A percentile compares a stretch with the other conserved stretches of the same genome.
These are phyloP conservation scores for Silurus asotus DNA, from an alignment of 2,113 vertebrate species.

Conservation along the genomic window DNA sequence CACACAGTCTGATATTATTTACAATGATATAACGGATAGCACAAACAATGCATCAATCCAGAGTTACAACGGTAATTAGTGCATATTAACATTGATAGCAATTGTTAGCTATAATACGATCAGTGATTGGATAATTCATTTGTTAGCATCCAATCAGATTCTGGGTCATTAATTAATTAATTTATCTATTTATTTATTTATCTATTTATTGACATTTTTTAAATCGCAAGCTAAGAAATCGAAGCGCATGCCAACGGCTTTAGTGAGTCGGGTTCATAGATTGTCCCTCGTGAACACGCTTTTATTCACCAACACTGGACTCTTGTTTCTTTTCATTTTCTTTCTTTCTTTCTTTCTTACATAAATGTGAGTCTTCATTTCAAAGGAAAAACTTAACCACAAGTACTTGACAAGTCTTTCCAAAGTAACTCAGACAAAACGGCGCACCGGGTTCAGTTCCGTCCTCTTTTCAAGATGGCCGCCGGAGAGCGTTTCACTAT, in stretches of 20 bases:
- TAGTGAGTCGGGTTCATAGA: slow-evolving; percentile 36
- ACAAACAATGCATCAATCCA: slow-evolving; percentile 65
- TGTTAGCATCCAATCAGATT: slow-evolving; percentile 13
- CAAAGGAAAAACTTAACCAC: slow-evolving; percentile 3
- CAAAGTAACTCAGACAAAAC: slow-evolving; percentile 15
- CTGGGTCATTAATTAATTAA: neutral
- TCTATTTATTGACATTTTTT: neutral
- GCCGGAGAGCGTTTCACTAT: neutral
- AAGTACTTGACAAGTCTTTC: slow-evolving; percentile 25
- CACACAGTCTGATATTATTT: slow-evolving; percentile 37
- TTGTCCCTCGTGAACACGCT: slow-evolving; percentile 48
- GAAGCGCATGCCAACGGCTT: slow-evolving; percentile 26
- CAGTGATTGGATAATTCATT: neutral
- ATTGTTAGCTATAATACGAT: neutral
- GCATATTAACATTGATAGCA: neutral
- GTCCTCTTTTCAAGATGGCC: neutral
- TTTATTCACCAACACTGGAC: slow-evolving; percentile 41
- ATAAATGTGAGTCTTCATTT: slow-evolving; percentile 32
- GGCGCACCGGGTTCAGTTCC: neutral
- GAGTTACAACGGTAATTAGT: neutral
- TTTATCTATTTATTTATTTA: neutral
- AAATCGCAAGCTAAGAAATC: neutral
- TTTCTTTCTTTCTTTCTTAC: neutral
- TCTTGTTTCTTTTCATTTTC: slow-evolving; percentile 42
- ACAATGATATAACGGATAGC: slow-evolving; percentile 66